phyloP scores from a whole-genome alignment of 2,797 vertebrate species.

The Micrastur ruficollis region DNA sequence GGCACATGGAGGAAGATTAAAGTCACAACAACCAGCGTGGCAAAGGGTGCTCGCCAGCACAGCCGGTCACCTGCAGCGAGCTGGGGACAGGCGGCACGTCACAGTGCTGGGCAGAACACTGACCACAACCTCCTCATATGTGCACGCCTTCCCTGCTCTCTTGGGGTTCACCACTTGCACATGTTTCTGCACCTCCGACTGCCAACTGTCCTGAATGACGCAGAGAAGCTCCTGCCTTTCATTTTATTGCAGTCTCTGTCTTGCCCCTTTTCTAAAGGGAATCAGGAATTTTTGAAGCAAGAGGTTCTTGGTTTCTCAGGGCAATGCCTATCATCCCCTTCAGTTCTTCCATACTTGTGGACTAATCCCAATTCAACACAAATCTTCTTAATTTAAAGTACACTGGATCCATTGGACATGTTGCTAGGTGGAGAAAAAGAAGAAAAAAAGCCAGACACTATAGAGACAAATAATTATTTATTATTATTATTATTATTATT shows the following conservation, averaged over 20 bases:
- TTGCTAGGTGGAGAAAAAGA: neutral
- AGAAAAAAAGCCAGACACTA: neutral
- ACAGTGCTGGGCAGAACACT: accelerated
- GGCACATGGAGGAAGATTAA: neutral
- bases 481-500: neutral
- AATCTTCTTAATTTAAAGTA: neutral
- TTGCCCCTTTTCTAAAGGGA: neutral
- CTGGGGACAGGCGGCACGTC: neutral
- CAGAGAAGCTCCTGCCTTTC: neutral
- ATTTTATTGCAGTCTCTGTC: accelerated
- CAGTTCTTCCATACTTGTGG: neutral
- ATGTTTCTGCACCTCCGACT: accelerated
- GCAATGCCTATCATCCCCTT: neutral
- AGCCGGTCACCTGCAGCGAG: neutral
- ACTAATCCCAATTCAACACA: neutral
- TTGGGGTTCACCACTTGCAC: accelerated
- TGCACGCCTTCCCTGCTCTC: accelerated
- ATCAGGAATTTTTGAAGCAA: neutral
- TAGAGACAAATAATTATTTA: neutral
- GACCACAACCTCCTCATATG: accelerated
- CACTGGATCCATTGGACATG: accelerated
- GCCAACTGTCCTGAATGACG: accelerated
- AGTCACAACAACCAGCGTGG: neutral
- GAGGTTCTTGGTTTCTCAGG: neutral
- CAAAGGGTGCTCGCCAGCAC: neutral